Percentiles rank a stretch among this genome's conserved stretches.
Conservation (phyloP, 2,113 vertebrate species). For the Muntiacus reevesi region DNA sequence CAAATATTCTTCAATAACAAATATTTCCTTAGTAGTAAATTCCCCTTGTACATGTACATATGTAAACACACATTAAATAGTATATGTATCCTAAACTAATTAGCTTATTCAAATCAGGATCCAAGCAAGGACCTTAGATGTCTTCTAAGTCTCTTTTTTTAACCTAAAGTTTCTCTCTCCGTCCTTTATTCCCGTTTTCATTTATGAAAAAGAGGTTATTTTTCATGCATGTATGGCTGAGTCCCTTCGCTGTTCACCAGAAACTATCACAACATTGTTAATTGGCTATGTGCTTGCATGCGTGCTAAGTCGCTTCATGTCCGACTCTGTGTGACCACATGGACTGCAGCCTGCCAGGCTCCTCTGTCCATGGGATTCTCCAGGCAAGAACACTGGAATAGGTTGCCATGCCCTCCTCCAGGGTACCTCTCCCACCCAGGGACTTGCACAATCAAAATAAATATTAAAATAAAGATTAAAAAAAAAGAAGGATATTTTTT, state of each 20-base stretch:
- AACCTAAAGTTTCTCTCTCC: not conserved
- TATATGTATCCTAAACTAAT: not conserved
- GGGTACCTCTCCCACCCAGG: not conserved
- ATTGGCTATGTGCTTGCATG: not conserved
- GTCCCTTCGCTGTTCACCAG: not conserved
- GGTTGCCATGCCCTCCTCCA: not conserved
- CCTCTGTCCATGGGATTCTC: not conserved
- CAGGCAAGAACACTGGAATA: not conserved
- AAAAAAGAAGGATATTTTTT: not conserved
- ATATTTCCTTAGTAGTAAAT: not conserved
- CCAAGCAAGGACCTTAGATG: not conserved
- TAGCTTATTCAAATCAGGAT: not conserved
- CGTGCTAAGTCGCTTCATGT: not conserved
- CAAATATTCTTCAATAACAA: not conserved
- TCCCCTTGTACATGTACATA: not conserved
- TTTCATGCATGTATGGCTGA: not conserved
- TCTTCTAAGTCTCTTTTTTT: not conserved
- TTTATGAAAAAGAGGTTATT: not conserved
- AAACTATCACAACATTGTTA: not conserved
- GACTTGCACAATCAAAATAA: not conserved
- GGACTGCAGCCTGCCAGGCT: not conserved
- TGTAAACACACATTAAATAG: not conserved
- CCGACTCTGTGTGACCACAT: not conserved
- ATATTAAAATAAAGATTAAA: not conserved
- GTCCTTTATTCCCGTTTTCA: not conserved